These are phyloP conservation scores for Lamellibrachia columna DNA, from an alignment of 2,888 invertebrate species.

Conservation along the genomic window DNA sequence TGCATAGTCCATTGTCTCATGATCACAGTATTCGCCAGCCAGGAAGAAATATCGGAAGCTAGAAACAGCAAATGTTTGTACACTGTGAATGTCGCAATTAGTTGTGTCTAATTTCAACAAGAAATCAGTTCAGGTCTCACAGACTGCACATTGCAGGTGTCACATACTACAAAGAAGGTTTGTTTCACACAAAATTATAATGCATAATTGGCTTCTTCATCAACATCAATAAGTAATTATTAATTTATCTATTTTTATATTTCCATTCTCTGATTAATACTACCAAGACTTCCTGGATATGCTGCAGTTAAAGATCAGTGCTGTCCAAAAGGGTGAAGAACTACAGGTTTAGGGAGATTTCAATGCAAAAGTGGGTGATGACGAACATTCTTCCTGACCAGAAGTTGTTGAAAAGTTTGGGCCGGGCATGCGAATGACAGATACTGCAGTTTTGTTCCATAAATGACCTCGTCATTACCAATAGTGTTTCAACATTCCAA, in stretches of 20 bases:
- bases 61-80: slow-evolving; percentile 21
- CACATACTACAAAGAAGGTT: background rate
- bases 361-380: too few relatives aligned
- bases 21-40: slow-evolving; percentile 89
- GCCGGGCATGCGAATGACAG: too few relatives aligned
- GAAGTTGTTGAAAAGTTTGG: too few relatives aligned
- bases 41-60: slow-evolving; percentile 61
- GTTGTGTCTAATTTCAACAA: background rate
- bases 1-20: slow-evolving; percentile 85
- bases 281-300: too few relatives aligned
- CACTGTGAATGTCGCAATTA: background rate
- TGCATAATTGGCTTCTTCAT: background rate
- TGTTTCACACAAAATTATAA: background rate
- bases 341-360: too few relatives aligned
- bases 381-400: too few relatives aligned
- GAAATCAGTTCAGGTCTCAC: background rate
- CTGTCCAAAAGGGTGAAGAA: too few relatives aligned
- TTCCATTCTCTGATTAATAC: too few relatives aligned
- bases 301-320: too few relatives aligned
- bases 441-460: too few relatives aligned
- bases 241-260: background rate
- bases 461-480: too few relatives aligned
- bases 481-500: too few relatives aligned
- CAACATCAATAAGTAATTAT: background rate
- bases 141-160: background rate